Evolutionary conservation across 2,797 vertebrate genomes (phyloP).

Genomic region (Melanotaenia maccullochi): DNA sequence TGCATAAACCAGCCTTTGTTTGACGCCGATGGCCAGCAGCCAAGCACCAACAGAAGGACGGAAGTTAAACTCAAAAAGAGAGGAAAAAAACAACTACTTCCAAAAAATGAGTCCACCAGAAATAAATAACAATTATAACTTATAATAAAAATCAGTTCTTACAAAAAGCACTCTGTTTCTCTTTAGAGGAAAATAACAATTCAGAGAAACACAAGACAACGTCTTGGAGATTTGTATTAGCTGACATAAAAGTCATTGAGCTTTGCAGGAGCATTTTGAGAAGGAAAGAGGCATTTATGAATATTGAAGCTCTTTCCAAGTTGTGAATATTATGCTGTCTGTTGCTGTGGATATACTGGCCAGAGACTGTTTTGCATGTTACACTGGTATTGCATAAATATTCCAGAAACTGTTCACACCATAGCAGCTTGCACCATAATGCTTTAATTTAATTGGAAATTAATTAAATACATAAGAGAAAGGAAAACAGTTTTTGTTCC

Average conservation of each 20-base stretch:
- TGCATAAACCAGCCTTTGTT: constrained; percentile 88
- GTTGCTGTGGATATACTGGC: constrained; percentile 73
- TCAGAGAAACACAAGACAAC: constrained; percentile 53
- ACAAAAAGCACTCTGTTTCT: constrained; percentile 54
- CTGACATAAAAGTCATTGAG: constrained; percentile 71
- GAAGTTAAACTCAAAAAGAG: constrained; percentile 85
- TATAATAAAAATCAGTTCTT: constrained; percentile 64
- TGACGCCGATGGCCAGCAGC: constrained; percentile 83
- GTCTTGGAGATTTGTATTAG: constrained; percentile 74
- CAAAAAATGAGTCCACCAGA: constrained; percentile 77
- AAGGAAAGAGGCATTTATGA: constrained; percentile 48
- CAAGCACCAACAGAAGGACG: constrained; percentile 86
- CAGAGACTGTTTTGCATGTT: constrained; percentile 74
- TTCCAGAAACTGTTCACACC: constrained; percentile 67
- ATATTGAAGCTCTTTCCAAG: constrained; percentile 71
- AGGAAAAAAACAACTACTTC: constrained; percentile 80
- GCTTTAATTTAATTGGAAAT: constrained; percentile 73
- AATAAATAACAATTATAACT: constrained; percentile 81
- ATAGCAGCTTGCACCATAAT: constrained; percentile 64
- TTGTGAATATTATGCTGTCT: constrained; percentile 67
- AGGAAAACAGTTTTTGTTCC: constrained; percentile 13
- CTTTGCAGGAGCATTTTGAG: constrained; percentile 61
- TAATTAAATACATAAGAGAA: constrained; percentile 74
- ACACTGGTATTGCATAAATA: constrained; percentile 71
- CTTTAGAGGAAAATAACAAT: constrained; percentile 68